Evolutionary conservation across 2,797 vertebrate species (phyloP).

Genomic region (Falco cherrug): DNA sequence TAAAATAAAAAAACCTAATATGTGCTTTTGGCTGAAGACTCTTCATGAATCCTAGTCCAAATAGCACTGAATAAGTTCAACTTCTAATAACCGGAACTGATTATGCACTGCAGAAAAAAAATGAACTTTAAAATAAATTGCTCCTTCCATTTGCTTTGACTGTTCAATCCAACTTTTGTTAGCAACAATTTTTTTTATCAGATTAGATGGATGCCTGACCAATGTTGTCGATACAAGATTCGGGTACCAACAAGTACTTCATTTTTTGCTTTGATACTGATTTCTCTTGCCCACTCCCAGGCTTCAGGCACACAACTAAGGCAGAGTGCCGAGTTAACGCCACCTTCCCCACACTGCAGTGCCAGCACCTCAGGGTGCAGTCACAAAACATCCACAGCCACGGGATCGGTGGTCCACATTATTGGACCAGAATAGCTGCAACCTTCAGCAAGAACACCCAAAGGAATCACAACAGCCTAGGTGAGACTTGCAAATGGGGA

Average conservation of each 20-base stretch:
- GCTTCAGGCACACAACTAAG: neutral
- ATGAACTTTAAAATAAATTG: neutral
- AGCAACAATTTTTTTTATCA: neutral
- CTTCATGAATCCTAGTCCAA: neutral
- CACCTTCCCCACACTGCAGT: neutral
- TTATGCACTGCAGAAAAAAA: neutral
- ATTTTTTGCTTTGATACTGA: neutral
- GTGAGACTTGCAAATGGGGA: neutral
- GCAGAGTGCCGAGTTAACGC: neutral
- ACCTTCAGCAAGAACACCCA: neutral
- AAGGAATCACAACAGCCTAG: neutral
- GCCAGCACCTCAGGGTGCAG: neutral
- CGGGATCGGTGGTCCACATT: fast-evolving
- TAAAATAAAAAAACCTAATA: conserved; percentile 30
- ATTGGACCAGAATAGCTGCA: neutral
- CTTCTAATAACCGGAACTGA: neutral
- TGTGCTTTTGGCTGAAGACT: conserved; percentile 31
- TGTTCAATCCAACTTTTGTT: neutral
- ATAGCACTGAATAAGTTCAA: neutral
- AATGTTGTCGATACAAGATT: neutral
- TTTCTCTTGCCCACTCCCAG: neutral
- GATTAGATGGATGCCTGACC: neutral
- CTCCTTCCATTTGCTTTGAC: neutral
- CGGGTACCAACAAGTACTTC: neutral
- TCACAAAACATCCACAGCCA: neutral